Percentiles rank a stretch among this genome's conserved stretches.
phyloP scores from a whole-genome alignment of 2,113 vertebrate species.

The Neolamprologus toae region DNA sequence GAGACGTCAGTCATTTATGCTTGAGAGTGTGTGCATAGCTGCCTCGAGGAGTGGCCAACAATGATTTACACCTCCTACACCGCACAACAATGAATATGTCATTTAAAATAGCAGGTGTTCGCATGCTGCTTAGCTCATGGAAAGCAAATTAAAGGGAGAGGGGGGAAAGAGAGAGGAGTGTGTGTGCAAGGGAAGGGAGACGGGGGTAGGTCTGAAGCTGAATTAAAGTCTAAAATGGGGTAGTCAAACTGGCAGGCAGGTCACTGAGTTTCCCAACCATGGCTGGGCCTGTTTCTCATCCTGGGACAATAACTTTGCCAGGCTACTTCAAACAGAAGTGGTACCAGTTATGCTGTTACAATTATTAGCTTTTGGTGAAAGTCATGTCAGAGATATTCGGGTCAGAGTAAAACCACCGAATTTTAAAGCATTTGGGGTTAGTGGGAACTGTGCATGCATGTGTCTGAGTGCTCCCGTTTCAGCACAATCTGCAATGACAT shows the following conservation, averaged over 20 bases:
- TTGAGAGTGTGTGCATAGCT: neutral
- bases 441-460: slow-evolving; percentile 8
- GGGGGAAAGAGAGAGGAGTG: neutral
- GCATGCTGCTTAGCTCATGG: slow-evolving; percentile 56
- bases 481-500: slow-evolving; percentile 36
- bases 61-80: slow-evolving; percentile 56
- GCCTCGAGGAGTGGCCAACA: neutral
- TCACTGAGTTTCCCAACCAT: slow-evolving; percentile 56
- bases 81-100: slow-evolving; percentile 51
- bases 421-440: slow-evolving; percentile 30
- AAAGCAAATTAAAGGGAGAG: slow-evolving; percentile 45
- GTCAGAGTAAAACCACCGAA: slow-evolving; percentile 55
- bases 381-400: slow-evolving; percentile 64
- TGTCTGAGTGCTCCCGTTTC: slow-evolving; percentile 1
- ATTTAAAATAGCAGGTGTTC: slow-evolving; percentile 70
- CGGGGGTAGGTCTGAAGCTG: slow-evolving; percentile 18
- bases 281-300: slow-evolving; percentile 59
- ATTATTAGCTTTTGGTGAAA: slow-evolving; percentile 60
- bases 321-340: slow-evolving; percentile 52
- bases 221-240: slow-evolving; percentile 53
- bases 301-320: slow-evolving; percentile 54
- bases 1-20: slow-evolving; percentile 40
- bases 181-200: neutral
- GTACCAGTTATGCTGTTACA: slow-evolving; percentile 48
- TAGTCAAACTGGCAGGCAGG: slow-evolving; percentile 51